Base-by-base conservation (phyloP, 2,113 vertebrate genomes). In the Petroica traversi region DNA sequence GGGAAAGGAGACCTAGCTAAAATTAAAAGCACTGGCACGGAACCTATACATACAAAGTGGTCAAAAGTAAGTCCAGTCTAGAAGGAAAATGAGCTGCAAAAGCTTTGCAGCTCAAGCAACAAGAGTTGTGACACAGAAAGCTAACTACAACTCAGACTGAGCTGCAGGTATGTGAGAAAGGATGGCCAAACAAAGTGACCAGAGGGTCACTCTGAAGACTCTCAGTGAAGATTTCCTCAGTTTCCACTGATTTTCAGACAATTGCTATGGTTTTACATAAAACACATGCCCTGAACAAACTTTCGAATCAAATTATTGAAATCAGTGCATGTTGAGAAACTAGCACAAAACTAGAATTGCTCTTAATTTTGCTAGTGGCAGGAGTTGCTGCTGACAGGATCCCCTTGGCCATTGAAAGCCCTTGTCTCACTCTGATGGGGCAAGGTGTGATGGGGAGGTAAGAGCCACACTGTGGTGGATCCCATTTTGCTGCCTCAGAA, bases 391-490 rank as follows among this genome's bases (percentile, higher is more conserved):
- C 61, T 80, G 14, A 16, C 41, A 31, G 25, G 2, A 33, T 31
- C 17, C 10, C 18, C 66, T 26, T 24, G 41, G 25, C 20, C 57
- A 14, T 0, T 18, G 34, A 41, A 52, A 64, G 11, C 43, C 43
- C 5, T 0, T 34, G 22, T 59, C 20, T 66, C 2, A 0, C 26
- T 91, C 19, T 14, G 12, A 17, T 9, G n/a, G 45, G 9, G 20
- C 45, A 57, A n/a, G 8, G 13, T 43, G 12, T 28, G 40, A 28
- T 34, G 33, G 31, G 33, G 36, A 51, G 9, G 1, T 26, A 12
- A 43, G 51, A 38, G 48, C 11, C 40, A 51, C 12, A 2, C 9
- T n/a, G 4, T 4, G n/a, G 19, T 2, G 3, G 31, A 67, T 66
- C 16, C 18, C 41, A 26, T 63, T 73, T 68, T 6, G 2, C 55